phyloP scores from a whole-genome alignment of 1,140 invertebrate genomes.

The Camponotus pennsylvanicus region DNA sequence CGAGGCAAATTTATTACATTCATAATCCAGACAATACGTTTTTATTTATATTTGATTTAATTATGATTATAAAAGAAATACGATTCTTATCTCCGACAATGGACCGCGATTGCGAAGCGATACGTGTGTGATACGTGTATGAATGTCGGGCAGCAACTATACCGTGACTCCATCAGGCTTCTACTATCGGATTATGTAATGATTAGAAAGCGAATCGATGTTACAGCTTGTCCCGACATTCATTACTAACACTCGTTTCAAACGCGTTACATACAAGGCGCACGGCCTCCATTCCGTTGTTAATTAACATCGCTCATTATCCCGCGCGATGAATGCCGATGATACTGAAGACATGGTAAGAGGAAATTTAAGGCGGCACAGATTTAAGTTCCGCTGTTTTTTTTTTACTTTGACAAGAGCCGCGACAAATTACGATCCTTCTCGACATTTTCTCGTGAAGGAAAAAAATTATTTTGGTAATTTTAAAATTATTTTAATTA shows the following conservation, averaged over 20 bases:
- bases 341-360: background rate
- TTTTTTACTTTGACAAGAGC: background rate
- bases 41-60: slow-evolving; percentile 8
- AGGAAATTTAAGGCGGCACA: background rate
- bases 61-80: background rate
- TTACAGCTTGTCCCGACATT: slow-evolving; percentile 36
- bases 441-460: background rate
- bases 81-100: background rate
- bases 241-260: background rate
- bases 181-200: slow-evolving; percentile 60
- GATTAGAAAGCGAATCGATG: slow-evolving; percentile 74
- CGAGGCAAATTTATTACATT: background rate
- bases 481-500: too few species aligned
- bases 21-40: background rate
- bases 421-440: background rate
- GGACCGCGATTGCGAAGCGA: slow-evolving; percentile 18
- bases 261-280: slow-evolving; percentile 3
- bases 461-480: background rate
- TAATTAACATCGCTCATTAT: slow-evolving; percentile 55
- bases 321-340: slow-evolving; percentile 34
- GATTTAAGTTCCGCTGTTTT: background rate
- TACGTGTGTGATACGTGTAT: background rate
- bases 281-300: slow-evolving; percentile 25
- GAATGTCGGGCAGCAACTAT: slow-evolving; percentile 5
- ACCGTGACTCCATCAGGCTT: slow-evolving; percentile 12